Percentiles rank a stretch among this genome's conserved stretches.
Conservation (phyloP, 1,140 invertebrate species). For the Hypsibius dujardini region DNA sequence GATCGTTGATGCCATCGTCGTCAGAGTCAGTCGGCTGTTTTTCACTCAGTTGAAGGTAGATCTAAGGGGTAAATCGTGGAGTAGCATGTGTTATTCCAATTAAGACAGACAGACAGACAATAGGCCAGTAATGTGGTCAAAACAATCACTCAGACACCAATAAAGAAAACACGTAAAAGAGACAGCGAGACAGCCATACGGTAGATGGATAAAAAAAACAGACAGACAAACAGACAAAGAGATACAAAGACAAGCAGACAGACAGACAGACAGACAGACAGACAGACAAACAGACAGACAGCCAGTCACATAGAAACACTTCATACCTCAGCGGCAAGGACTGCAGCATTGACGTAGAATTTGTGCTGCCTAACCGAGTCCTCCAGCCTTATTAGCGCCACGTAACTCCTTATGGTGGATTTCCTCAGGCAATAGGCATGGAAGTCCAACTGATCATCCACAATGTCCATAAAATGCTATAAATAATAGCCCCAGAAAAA, state of each 20-base stretch:
- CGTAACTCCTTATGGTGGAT: constrained; percentile 91
- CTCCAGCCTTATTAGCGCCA: constrained; percentile 75
- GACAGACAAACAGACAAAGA: too few relatives aligned
- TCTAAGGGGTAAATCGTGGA: constrained; percentile 45
- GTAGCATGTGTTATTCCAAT: too few relatives aligned
- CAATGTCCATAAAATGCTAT: constrained; percentile 94
- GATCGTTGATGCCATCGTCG: neutral
- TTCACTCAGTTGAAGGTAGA: constrained; percentile 30
- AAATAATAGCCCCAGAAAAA: constrained; percentile 28
- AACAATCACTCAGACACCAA: too few relatives aligned
- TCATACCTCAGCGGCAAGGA: constrained; percentile 65
- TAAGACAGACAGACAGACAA: too few relatives aligned
- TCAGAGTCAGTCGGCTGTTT: constrained; percentile 6
- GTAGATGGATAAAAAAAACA: too few relatives aligned
- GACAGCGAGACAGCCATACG: too few relatives aligned
- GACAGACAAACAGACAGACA: too few relatives aligned
- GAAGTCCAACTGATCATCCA: constrained; percentile 99
- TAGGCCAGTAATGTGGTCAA: too few relatives aligned
- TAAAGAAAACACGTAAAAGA: too few relatives aligned
- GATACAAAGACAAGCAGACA: too few relatives aligned
- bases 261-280: too few relatives aligned
- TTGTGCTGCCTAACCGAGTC: constrained; percentile 73
- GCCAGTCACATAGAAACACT: neutral
- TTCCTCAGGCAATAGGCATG: constrained; percentile 99
- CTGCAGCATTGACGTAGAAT: constrained; percentile 80